Base-by-base conservation (phyloP, 2,113 vertebrate genomes). In the Etheostoma cragini region DNA sequence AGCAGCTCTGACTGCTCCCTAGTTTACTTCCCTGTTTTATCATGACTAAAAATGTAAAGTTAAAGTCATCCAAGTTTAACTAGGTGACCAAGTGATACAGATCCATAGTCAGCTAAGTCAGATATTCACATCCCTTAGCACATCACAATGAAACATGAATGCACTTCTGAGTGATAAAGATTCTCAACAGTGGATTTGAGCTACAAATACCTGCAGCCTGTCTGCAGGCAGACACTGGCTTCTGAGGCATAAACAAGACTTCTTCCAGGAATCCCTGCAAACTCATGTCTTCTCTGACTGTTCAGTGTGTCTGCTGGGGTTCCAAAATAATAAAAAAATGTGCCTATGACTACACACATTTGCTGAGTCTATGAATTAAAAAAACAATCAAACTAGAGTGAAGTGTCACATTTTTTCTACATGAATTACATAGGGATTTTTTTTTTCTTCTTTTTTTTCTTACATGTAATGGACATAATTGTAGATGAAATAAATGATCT, bases 1-100 rank as follows among this genome's bases (percentile, higher is more conserved):
- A 93, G 69, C 0, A 7, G 57, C 66, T 87, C 72, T 74, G 75
- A 88, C 75, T 78, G 74, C 68, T 77, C 8, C 8, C 67, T 62
- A 38, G 61, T 80, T 83, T 75, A 66, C 68, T 87, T 30, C 63
- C 30, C 50, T 42, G 15, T 78, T 84, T 84, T 45, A 66, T 82
- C 73, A 38, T 24, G 52, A 76, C n/a, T 21, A 35, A 14, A 38
- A 45, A 33, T 6, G 6, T 8, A 21, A 67, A 72, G 76, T 76
- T 86, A 53, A 81, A 46, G 24, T 45, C 56, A 38, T 79, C 61
- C n/a, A 16, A 50, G 8, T 30, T 72, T 5, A 30, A 67, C 45
- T 2, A 14, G 19, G 47, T 49, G 64, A 72, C 30, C 4, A 0
- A 53, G 47, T 14, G 24, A 67, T 68, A 75, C 56, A 61, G 57